A percentile compares a stretch with the other conserved stretches of the same genome.
Conservation (phyloP, 2,113 vertebrate genomes). For the Formicarius rufipectus region DNA sequence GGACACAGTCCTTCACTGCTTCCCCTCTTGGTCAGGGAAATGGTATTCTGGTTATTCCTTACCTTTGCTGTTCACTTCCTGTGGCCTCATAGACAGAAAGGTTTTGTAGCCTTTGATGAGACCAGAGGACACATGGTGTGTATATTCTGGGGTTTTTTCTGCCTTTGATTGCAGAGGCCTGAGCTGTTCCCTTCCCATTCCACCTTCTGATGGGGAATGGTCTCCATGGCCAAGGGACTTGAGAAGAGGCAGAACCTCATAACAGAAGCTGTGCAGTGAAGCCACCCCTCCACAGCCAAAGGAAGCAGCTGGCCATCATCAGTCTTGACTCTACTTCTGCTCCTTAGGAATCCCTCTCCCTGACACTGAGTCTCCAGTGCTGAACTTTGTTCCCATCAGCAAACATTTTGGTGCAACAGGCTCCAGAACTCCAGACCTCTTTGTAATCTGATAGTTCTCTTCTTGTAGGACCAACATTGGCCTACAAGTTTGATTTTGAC, state of each 20-base stretch:
- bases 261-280: background rate
- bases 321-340: background rate
- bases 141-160: background rate
- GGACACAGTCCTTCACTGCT: background rate
- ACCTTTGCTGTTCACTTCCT: background rate
- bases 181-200: background rate
- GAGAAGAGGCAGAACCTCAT: background rate
- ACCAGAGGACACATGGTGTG: background rate
- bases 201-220: background rate
- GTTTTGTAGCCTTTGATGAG: background rate
- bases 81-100: background rate
- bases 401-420: background rate
- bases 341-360: background rate
- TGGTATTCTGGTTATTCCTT: background rate
- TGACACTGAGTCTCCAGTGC: background rate
- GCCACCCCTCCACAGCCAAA: background rate
- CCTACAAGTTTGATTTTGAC: background rate
- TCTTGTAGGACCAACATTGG: background rate
- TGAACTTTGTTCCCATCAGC: background rate
- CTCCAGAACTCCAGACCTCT: background rate
- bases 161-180: background rate
- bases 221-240: fast-evolving
- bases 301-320: background rate
- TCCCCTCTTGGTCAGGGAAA: background rate
- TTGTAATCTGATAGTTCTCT: background rate